Evolutionary conservation across 2,113 vertebrate species (phyloP), one percentile per base, ranked within the genome.

Genomic region (Paramormyrops kingsleyae): DNA sequence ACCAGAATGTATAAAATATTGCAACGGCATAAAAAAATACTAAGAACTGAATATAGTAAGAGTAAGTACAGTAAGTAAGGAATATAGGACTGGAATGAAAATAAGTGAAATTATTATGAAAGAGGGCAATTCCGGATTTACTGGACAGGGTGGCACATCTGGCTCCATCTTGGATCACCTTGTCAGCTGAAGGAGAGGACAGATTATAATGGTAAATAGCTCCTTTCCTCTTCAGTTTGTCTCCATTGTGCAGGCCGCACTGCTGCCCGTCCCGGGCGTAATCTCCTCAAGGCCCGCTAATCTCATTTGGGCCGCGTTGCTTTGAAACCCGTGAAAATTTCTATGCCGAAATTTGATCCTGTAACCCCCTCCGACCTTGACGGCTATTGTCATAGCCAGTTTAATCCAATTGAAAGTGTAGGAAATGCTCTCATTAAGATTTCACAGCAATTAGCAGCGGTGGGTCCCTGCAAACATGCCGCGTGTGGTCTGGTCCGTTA

Each of bases 251-350:
- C 12, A 56, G 52, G 35, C 24, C 24, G 8, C 47, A 59, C 56
- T 35, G 27, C 35, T 39, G 49, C 15, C 88, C 0, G 0, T 53
- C 47, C 85, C 49, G 9, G 2, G 15, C 50, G 6, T 21, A 21
- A 74, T 83, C 88, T 44, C 74, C 50, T 46, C 39, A 46, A 35
- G 35, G 49, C 35, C 9, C 6, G 8, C 8, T 84, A 59, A 83
- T 89, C 88, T 59, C 50, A 52, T 83, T 56, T 83, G 74, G 77
- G 88, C 56, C 1, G 24, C 15, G 1, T 12, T 59, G 49, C 35
- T 83, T 59, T 83, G 77, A 89, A 83, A 83, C 12, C 35, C 50
- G 6, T 84, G 77, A 59, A 89, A 42, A 90, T 83, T 90, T 83
- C 39, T 50, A 19, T 24, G 77, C 8, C 86, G 12, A 62, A 42